Percentiles rank a stretch among this genome's conserved stretches.
Evolutionary conservation across 2,888 invertebrate genomes (phyloP).

Genomic region (Lepidocyrtinus sp.): DNA sequence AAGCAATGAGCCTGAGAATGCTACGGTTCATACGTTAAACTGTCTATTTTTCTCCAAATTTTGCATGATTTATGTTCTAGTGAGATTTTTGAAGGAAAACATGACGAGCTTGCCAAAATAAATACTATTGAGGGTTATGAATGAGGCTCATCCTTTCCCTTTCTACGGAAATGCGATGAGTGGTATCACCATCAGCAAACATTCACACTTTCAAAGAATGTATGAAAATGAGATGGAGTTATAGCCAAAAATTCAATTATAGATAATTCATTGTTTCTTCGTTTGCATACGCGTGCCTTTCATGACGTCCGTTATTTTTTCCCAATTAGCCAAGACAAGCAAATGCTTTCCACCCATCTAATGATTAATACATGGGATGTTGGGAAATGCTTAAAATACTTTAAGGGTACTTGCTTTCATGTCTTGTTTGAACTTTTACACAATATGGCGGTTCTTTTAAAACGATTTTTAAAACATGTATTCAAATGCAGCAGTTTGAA

Average conservation of each 20-base stretch:
- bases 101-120: constrained; percentile 43
- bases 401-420: too few species aligned
- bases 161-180: constrained; percentile 15
- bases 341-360: not conserved
- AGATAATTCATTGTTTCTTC: not conserved
- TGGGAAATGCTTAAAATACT: too few species aligned
- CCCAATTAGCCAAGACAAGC: constrained; percentile 3
- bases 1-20: too few species aligned
- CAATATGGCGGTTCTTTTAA: too few species aligned
- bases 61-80: constrained; percentile 17
- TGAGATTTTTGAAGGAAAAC: constrained; percentile 17
- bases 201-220: constrained; percentile 6
- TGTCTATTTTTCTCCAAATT: constrained; percentile 7
- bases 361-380: too few species aligned
- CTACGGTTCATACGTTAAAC: too few species aligned
- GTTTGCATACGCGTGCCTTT: not conserved
- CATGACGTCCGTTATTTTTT: not conserved
- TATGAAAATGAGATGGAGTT: not conserved
- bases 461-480: too few species aligned
- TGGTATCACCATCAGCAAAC: not conserved
- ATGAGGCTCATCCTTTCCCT: constrained; percentile 19
- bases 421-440: too few species aligned
- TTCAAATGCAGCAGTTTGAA: too few species aligned
- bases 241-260: not conserved
- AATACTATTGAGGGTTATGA: constrained; percentile 21